Base-by-base conservation (phyloP, 1,140 invertebrate genomes). In the Nasonia vitripennis region DNA sequence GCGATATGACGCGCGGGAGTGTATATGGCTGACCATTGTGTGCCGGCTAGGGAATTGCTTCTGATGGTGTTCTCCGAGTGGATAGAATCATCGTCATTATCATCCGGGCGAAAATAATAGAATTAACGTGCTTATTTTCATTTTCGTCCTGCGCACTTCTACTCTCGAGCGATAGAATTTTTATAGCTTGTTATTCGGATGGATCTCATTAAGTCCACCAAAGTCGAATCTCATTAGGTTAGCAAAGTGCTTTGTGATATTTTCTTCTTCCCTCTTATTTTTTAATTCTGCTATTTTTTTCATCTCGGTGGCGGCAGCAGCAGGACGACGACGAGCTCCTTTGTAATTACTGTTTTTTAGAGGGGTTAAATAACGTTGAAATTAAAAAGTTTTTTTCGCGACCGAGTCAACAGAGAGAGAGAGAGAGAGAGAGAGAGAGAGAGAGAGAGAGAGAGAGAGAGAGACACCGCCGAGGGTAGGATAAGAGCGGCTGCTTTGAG, bases 311-410 rank as follows among this genome's bases (percentile, higher is more conserved):
- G 20, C 73, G 20, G 34, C 34, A 6, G 34, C 34, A 37, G 34
- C 34, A 37, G 4, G 34, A 37, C 37, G 10, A 34, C 20, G 71
- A 41, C 81, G 27, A n/a, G 20, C 23, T 83, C 48, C 73, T 77
- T 83, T 83, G 73, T 83, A 83, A 83, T 83, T 83, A 83, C 81
- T 77, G 51, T 68, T 41, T 83, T 83, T 77, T 51, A 41, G 51
- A 73, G 55, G 34, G 55, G 17, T 80, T 83, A 83, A 77, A 83
- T 34, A 77, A 77, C 48, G 81, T 34, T 73, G 70, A 68, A 83
- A 83, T 77, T 75, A 77, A 82, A 74, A 82, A 82, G 71, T 74
- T 74, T 67, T 73, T 67, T 82, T 81, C 27, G 67, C 37, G 11
- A 73, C 68, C 62, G 37, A 81, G 27, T 48, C 34, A 62, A 78